These are phyloP conservation scores for Heliocidaris tuberculata DNA, from an alignment of 35 echinoderm and acorn worm species.

Conservation along the genomic window DNA sequence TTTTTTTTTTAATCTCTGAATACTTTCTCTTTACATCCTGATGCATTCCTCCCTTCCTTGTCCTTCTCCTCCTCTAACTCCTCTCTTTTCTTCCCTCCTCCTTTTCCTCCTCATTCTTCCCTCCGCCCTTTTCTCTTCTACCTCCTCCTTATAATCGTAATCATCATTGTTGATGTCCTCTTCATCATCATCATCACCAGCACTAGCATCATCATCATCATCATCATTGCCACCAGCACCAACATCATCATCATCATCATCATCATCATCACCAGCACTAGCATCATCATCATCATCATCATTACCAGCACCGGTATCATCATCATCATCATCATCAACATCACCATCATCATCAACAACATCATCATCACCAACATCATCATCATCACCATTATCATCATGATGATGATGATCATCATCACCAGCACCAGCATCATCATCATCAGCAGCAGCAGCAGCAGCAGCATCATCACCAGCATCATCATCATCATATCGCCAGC, in stretches of 20 bases:
- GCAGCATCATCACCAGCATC: background rate
- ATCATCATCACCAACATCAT: slow-evolving; percentile 37
- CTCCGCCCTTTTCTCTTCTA: no score
- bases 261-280: background rate
- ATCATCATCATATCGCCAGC: no score
- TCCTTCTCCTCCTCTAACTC: background rate
- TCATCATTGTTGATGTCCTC: background rate
- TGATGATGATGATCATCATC: background rate
- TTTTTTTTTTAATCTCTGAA: background rate
- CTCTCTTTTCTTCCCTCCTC: background rate
- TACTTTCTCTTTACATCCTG: background rate
- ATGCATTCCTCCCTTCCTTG: no score
- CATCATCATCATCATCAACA: slow-evolving; percentile 6
- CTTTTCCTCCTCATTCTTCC: no score
- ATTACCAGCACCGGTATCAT: background rate
- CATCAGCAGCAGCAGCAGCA: background rate
- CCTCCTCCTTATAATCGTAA: no score
- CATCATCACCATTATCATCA: slow-evolving; percentile 25
- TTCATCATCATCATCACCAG: slow-evolving; percentile 25
- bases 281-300: no score
- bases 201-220: background rate
- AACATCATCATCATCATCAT: slow-evolving; percentile 27
- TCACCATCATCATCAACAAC: slow-evolving; percentile 39
- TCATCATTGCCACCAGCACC: background rate
- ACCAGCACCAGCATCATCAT: background rate